Evolutionary conservation across 2,888 invertebrate species (phyloP).

Genomic region (Rhingia rostrata): DNA sequence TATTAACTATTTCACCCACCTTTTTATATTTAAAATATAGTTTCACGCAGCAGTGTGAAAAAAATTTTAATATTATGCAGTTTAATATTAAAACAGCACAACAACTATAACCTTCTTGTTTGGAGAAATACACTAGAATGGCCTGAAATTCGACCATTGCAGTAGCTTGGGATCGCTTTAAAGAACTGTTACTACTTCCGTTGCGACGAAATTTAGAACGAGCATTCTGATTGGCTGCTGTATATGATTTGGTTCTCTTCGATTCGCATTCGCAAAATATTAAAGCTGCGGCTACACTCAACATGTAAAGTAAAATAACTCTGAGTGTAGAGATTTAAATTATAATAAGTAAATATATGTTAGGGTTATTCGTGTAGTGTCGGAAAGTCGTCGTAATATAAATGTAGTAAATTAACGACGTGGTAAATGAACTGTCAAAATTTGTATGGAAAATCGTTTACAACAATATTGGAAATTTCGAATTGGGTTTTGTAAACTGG

Average conservation of each 20-base stretch:
- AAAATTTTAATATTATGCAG: conserved; percentile 4
- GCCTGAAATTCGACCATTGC: conserved; percentile 67
- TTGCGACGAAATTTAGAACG: conserved; percentile 44
- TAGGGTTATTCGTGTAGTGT: too few species aligned
- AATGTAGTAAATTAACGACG: too few species aligned
- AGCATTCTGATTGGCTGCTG: conserved; percentile 59
- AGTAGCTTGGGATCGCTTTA: conserved; percentile 62
- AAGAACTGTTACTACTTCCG: conserved; percentile 58
- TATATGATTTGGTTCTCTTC: conserved; percentile 36
- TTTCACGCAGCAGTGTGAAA: conserved; percentile 7
- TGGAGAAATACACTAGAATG: conserved; percentile 59
- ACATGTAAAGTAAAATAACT: not conserved
- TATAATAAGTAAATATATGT: not conserved
- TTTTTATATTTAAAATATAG: conserved; percentile 16
- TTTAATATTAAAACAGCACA: not conserved
- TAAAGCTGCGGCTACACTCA: conserved; percentile 31
- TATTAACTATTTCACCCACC: conserved; percentile 36
- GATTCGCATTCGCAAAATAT: not conserved
- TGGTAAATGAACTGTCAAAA: too few species aligned
- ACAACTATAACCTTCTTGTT: conserved; percentile 36
- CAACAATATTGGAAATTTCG: too few species aligned
- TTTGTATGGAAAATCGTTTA: too few species aligned
- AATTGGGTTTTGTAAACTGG: too few species aligned
- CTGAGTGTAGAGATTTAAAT: not conserved
- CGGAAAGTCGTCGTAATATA: too few species aligned